Evolutionary conservation across 2,797 vertebrate species (phyloP), one percentile per base, ranked within the genome.

Genomic region (Rhabdomys pumilio): DNA sequence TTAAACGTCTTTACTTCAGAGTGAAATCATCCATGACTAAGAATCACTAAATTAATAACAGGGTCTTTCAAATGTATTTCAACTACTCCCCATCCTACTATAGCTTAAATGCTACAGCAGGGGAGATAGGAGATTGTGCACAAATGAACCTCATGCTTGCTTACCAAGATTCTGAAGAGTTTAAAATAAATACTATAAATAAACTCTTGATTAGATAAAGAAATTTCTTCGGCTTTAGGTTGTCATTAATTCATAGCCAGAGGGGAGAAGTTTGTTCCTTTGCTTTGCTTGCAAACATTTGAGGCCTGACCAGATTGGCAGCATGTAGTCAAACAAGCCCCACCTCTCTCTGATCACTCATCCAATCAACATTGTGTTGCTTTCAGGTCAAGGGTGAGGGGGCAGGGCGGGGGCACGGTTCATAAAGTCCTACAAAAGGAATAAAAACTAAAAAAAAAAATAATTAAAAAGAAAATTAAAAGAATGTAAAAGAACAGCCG

Each of bases 161-260:
- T 88, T 83, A 86, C 2, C 53, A 90, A 93, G 90, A 94, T 26
- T 96, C 67, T 69, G 38, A 97, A 97, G 61, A 84, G 87, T 97
- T 98, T 97, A 98, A 97, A 98, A 77, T 19, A 95, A 97, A 13
- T 72, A 94, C 69, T 96, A 63, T 67, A 44, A 31, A 92, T 67
- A 86, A 53, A 69, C 44, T 10, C 67, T 97, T 98, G 96, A 95
- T 44, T 79, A 41, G 67, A 81, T 91, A 81, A 65, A 94, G 44
- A 31, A 81, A 61, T 95, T 97, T 92, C 76, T 96, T 90, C 95
- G 55, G 96, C 77, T 38, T 88, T 87, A 91, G 61, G 65, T 97
- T 98, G 98, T 98, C 81, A 95, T 98, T 98, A 98, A 89, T 97
- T 98, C 80, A 87, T 97, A 95, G 85, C 90, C 65, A 41, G 65